These are phyloP conservation scores for Anthopleura sola DNA, from an alignment of 64 coral and sea anemone genomes.

Conservation along the genomic window DNA sequence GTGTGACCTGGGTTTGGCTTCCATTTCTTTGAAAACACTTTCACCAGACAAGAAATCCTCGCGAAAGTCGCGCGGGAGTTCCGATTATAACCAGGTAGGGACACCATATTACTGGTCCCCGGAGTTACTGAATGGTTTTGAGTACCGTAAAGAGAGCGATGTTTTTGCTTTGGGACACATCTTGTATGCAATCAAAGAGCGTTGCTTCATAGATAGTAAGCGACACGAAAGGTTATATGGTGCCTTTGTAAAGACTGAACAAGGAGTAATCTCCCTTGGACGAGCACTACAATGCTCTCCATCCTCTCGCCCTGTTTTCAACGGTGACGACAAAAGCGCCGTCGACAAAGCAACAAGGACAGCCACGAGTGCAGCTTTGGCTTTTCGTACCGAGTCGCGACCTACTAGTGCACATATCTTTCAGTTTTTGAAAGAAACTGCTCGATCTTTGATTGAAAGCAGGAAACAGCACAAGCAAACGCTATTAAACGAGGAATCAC, in stretches of 20 bases:
- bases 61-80: neutral
- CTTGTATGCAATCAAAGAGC: slow-evolving; percentile 45
- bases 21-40: neutral
- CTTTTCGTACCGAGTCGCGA: neutral
- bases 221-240: slow-evolving; percentile 36
- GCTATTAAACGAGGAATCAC: neutral
- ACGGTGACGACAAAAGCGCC: neutral
- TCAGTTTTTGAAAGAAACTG: slow-evolving; percentile 2
- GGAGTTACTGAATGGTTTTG: slow-evolving; percentile 20
- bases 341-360: neutral
- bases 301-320: neutral
- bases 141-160: slow-evolving; percentile 26
- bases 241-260: slow-evolving; percentile 5
- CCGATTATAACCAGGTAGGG: slow-evolving; percentile 20
- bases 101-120: slow-evolving; percentile 48
- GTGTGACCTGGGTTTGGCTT: slow-evolving; percentile 15
- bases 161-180: slow-evolving; percentile 38
- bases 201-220: slow-evolving; percentile 13
- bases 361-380: neutral
- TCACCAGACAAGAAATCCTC: neutral
- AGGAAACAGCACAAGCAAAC: neutral
- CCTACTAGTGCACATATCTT: neutral
- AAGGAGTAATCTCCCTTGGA: slow-evolving; percentile 17
- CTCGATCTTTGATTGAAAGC: neutral
- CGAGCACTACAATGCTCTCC: slow-evolving; percentile 9